Evolutionary conservation across 2,797 vertebrate species (phyloP).

Genomic region (Ptychadena robeensis): DNA sequence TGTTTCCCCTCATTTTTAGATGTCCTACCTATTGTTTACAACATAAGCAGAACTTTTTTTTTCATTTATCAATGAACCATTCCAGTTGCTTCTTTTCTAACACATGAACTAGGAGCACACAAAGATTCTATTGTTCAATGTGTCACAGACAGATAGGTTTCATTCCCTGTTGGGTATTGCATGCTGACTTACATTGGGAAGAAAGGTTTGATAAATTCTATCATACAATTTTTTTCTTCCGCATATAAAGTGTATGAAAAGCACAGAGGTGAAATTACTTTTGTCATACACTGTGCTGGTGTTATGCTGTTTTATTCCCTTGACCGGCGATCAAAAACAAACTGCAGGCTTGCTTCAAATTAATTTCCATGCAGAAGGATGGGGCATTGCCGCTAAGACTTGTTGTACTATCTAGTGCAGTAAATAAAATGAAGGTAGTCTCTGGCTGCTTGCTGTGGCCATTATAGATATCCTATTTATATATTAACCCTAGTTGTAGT

Average conservation of each 20-base stretch:
- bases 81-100: constrained; percentile 31
- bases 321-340: constrained; percentile 33
- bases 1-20: background rate
- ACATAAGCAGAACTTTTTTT: background rate
- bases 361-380: constrained; percentile 25
- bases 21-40: constrained; percentile 19
- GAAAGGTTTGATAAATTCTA: constrained; percentile 57
- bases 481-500: no score
- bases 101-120: constrained; percentile 15
- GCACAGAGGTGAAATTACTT: constrained; percentile 53
- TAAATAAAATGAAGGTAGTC: no score
- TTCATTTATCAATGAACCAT: constrained; percentile 20
- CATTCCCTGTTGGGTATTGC: constrained; percentile 46
- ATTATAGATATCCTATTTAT: no score
- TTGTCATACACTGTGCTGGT: constrained; percentile 25
- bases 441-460: no score
- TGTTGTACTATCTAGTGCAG: background rate
- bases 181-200: constrained; percentile 46
- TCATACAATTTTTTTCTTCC: constrained; percentile 45
- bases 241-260: constrained; percentile 38
- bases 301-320: constrained; percentile 31
- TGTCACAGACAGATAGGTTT: constrained; percentile 52
- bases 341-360: constrained; percentile 18
- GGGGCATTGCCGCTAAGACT: constrained; percentile 2
- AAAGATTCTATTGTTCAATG: constrained; percentile 55